A percentile compares a stretch with the other conserved stretches of the same genome.
These are phyloP conservation scores for Chlamydotis undulata DNA, from an alignment of 2,113 vertebrate species.

Conservation along the genomic window DNA sequence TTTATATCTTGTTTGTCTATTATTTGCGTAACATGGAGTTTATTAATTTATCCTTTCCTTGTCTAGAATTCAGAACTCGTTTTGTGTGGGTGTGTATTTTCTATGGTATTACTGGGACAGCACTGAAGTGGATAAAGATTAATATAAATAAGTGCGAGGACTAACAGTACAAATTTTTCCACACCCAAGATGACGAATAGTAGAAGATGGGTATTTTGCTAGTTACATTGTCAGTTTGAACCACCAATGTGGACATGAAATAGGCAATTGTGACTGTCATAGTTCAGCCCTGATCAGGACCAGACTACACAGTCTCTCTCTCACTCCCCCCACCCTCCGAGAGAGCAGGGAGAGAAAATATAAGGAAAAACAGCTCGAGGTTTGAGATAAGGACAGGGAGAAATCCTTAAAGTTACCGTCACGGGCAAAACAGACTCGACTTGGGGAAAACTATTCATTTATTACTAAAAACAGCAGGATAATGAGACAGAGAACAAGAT, in stretches of 20 bases:
- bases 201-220: background rate
- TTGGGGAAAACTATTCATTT: no score
- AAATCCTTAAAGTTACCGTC: no score
- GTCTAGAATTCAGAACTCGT: background rate
- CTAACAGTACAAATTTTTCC: background rate
- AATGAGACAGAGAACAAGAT: no score
- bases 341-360: no score
- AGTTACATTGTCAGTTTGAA: background rate
- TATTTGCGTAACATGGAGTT: background rate
- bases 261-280: background rate
- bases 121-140: background rate
- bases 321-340: no score
- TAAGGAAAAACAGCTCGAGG: no score
- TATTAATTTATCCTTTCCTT: background rate
- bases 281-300: no score
- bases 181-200: background rate
- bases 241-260: background rate
- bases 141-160: background rate
- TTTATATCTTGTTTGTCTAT: background rate
- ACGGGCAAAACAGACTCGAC: no score
- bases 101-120: background rate
- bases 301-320: no score
- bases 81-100: background rate
- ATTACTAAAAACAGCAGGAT: no score
- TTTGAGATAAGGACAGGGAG: no score